phyloP scores from a whole-genome alignment of 2,888 invertebrate species.

The Drosophila eohydei region DNA sequence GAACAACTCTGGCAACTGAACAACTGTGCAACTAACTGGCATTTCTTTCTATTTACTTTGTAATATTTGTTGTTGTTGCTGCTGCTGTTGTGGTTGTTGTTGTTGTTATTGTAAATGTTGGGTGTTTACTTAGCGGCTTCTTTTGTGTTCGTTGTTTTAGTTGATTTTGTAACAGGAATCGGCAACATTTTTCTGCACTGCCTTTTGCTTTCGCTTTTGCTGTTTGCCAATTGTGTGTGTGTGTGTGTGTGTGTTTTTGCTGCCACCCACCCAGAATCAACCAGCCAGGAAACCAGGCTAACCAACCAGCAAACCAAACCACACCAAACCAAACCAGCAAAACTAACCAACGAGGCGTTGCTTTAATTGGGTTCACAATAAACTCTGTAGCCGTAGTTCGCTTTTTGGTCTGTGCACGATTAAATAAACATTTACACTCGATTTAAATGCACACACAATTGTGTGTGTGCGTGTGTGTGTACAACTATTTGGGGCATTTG shows the following conservation, averaged over 20 bases:
- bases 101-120: conserved; percentile 18
- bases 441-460: conserved; percentile 49
- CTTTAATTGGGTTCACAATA: conserved; percentile 64
- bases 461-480: not conserved
- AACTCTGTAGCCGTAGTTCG: conserved; percentile 37
- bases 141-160: conserved; percentile 56
- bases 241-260: not conserved
- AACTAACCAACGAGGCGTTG: conserved; percentile 47
- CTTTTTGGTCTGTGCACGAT: conserved; percentile 35
- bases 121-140: conserved; percentile 62
- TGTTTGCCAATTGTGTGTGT: conserved; percentile 42
- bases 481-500: conserved; percentile 34
- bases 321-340: conserved; percentile 33
- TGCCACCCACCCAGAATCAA: not conserved
- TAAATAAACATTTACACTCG: conserved; percentile 63
- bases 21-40: conserved; percentile 42
- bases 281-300: conserved; percentile 17
- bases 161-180: conserved; percentile 58
- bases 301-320: conserved; percentile 17
- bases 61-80: conserved; percentile 24
- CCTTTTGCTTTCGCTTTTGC: conserved; percentile 40
- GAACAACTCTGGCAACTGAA: conserved; percentile 25
- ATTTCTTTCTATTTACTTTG: conserved; percentile 45
- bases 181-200: conserved; percentile 49
- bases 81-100: conserved; percentile 24